These are phyloP conservation scores for Acromyrmex charruanus DNA, from an alignment of 1,140 invertebrate genomes.

Conservation along the genomic window DNA sequence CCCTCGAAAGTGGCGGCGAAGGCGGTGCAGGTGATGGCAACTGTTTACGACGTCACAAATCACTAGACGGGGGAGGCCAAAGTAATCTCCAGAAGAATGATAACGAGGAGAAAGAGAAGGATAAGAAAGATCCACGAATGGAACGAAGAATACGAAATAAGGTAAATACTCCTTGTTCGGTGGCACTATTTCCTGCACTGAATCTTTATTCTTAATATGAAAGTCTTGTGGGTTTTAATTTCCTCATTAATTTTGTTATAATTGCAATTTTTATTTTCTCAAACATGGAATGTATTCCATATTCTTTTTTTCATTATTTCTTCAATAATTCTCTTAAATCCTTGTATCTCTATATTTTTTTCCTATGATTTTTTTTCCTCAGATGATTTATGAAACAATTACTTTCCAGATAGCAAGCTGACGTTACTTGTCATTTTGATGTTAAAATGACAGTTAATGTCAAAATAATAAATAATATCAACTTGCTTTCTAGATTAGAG, in stretches of 20 bases:
- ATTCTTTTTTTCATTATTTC: not conserved
- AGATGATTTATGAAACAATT: too few relatives aligned
- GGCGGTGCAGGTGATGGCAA: conserved; percentile 84
- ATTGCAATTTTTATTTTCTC: conserved; percentile 11
- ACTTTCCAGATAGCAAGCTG: too few relatives aligned
- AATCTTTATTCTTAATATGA: not conserved
- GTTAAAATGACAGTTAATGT: too few relatives aligned
- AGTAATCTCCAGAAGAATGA: conserved; percentile 87
- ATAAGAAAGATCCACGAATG: conserved; percentile 87
- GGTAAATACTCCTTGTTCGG: conserved; percentile 81
- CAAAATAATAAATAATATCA: too few relatives aligned
- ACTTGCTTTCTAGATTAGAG: too few relatives aligned
- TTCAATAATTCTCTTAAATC: not conserved
- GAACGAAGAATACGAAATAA: conserved; percentile 90
- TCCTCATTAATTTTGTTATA: not conserved
- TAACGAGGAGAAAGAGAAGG: conserved; percentile 84
- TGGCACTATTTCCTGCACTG: not conserved
- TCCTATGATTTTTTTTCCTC: not conserved
- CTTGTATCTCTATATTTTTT: not conserved
- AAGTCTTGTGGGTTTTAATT: not conserved
- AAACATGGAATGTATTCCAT: not conserved
- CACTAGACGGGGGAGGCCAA: conserved; percentile 88
- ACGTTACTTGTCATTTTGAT: too few relatives aligned
- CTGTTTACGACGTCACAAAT: conserved; percentile 87
- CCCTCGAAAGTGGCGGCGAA: conserved; percentile 87